phyloP scores from a whole-genome alignment of 2,888 invertebrate genomes.

The Allolobophora icterica region DNA sequence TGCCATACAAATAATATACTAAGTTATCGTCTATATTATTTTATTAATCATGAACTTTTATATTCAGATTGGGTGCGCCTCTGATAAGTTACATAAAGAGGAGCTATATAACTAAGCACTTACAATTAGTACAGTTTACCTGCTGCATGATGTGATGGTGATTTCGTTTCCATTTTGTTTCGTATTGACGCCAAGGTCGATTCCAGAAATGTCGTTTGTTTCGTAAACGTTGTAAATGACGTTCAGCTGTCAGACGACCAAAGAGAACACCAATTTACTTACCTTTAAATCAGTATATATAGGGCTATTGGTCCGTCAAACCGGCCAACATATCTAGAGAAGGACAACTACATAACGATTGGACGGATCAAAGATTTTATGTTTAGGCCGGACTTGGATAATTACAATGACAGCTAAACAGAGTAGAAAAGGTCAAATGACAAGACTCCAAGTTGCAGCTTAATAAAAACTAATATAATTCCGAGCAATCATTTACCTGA shows the following conservation, averaged over 20 bases:
- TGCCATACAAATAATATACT: no score
- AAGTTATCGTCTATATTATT: no score
- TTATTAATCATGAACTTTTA: no score
- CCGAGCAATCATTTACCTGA: not conserved
- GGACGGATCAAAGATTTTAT: not conserved
- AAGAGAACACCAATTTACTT: not conserved
- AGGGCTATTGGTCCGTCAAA: no score
- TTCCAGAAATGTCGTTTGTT: not conserved
- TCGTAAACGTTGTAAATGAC: slow-evolving; percentile 10
- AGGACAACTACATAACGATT: not conserved
- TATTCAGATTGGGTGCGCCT: no score
- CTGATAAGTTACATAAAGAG: no score
- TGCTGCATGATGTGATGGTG: slow-evolving; percentile 18
- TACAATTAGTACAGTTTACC: not conserved
- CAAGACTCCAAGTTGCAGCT: not conserved
- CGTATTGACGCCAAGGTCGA: not conserved
- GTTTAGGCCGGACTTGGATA: no score
- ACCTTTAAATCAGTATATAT: no score
- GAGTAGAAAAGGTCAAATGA: not conserved
- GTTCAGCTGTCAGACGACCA: not conserved
- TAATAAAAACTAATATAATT: not conserved
- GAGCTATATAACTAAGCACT: no score
- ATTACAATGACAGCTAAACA: no score
- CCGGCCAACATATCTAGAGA: no score
- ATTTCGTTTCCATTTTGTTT: not conserved